These are phyloP conservation scores for Pseudotriccus pelzelni DNA, from an alignment of 2,797 vertebrate genomes.

Conservation along the genomic window DNA sequence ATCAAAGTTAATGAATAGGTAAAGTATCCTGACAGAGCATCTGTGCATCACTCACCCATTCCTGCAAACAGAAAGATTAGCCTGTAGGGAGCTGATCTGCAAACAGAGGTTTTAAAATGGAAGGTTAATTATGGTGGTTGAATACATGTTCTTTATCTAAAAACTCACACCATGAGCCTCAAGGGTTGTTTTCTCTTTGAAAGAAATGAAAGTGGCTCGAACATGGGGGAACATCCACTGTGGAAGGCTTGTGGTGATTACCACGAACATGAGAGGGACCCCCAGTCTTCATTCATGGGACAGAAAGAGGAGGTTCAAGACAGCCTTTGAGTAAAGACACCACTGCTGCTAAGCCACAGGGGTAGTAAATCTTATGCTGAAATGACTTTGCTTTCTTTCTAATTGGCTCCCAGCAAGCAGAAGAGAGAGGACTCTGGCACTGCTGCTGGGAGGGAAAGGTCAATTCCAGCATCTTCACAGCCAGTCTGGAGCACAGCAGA, in stretches of 20 bases:
- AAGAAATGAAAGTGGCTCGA: not conserved
- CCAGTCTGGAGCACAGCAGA: not conserved
- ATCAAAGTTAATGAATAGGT: slow-evolving; percentile 50
- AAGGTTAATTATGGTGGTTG: slow-evolving; percentile 10
- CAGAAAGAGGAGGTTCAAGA: not conserved
- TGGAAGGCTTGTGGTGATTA: not conserved
- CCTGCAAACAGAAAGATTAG: slow-evolving; percentile 35
- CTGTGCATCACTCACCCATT: not conserved
- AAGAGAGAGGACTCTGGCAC: not conserved
- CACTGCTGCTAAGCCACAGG: not conserved
- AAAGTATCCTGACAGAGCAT: slow-evolving; percentile 2
- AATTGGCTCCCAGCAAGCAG: not conserved
- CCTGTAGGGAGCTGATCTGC: slow-evolving; percentile 20
- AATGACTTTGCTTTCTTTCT: not conserved
- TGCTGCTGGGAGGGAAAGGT: not conserved
- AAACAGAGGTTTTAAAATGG: not conserved
- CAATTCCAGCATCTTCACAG: not conserved
- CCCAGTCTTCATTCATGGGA: not conserved
- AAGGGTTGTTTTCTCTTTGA: not conserved
- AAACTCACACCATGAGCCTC: not conserved
- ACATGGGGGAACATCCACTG: not conserved
- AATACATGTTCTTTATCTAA: not conserved
- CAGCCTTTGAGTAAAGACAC: not conserved
- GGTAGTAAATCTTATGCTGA: not conserved
- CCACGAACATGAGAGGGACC: not conserved